Conservation (phyloP, 2,888 invertebrate genomes). For the Harpalus rubripes region DNA sequence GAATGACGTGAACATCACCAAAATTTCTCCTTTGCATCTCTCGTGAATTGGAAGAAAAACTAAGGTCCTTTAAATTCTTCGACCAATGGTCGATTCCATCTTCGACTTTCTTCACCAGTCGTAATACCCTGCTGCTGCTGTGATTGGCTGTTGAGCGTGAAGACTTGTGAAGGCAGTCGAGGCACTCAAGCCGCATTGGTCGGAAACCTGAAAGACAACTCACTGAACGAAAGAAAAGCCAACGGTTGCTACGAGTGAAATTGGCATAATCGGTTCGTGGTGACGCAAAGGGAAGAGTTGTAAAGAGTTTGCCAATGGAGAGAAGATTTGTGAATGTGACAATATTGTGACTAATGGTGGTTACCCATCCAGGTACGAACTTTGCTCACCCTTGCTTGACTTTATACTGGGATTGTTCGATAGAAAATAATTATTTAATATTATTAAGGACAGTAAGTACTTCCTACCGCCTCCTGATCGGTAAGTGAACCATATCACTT, state of each 20-base stretch:
- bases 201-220: constrained; percentile 54
- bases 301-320: neutral
- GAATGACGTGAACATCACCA: neutral
- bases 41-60: constrained; percentile 33
- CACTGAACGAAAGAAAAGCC: constrained; percentile 41
- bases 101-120: constrained; percentile 74
- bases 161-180: constrained; percentile 73
- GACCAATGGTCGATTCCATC: constrained; percentile 70
- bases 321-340: neutral
- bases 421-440: no score
- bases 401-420: no score
- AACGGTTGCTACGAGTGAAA: neutral
- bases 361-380: no score
- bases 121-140: constrained; percentile 73
- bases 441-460: no score
- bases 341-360: no score
- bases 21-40: neutral
- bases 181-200: constrained; percentile 68
- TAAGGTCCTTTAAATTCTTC: constrained; percentile 25
- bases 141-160: constrained; percentile 74
- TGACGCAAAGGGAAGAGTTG: neutral
- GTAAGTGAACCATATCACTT: no score
- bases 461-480: no score
- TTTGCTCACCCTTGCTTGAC: no score
- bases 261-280: constrained; percentile 52